phyloP scores from a whole-genome alignment of 2,113 vertebrate species.

The Oreotragus oreotragus region DNA sequence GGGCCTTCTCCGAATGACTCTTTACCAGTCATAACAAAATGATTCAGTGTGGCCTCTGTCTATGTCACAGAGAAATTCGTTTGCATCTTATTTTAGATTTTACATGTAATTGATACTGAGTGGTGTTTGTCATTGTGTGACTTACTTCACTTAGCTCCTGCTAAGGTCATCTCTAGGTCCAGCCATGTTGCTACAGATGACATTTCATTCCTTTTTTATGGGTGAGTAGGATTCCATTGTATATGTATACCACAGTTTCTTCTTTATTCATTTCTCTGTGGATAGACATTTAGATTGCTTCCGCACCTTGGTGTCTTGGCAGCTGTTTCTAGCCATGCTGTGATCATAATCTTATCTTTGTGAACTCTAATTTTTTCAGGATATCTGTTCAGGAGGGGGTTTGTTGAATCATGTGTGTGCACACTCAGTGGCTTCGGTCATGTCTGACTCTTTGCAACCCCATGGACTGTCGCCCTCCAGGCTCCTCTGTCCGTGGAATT shows the following conservation, averaged over 20 bases:
- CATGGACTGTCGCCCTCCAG: background rate
- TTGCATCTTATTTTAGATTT: background rate
- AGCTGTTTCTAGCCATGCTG: background rate
- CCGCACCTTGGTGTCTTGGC: background rate
- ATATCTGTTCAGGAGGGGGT: no score
- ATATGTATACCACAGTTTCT: background rate
- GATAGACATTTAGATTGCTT: background rate
- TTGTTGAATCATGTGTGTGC: background rate
- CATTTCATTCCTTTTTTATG: background rate
- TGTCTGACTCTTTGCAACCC: fast-evolving
- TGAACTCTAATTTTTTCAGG: background rate
- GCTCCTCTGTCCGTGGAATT: background rate
- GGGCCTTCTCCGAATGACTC: no score
- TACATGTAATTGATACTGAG: fast-evolving
- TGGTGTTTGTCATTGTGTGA: background rate
- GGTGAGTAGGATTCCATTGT: background rate
- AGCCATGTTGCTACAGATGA: background rate
- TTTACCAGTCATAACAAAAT: background rate
- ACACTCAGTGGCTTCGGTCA: fast-evolving
- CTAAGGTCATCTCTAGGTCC: background rate
- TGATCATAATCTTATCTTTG: no score
- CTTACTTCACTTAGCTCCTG: background rate
- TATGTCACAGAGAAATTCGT: background rate
- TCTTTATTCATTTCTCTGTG: background rate
- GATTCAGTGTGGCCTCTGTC: background rate